Base-by-base conservation (phyloP, 2,888 invertebrate genomes). In the Apomyelois bistriatella region DNA sequence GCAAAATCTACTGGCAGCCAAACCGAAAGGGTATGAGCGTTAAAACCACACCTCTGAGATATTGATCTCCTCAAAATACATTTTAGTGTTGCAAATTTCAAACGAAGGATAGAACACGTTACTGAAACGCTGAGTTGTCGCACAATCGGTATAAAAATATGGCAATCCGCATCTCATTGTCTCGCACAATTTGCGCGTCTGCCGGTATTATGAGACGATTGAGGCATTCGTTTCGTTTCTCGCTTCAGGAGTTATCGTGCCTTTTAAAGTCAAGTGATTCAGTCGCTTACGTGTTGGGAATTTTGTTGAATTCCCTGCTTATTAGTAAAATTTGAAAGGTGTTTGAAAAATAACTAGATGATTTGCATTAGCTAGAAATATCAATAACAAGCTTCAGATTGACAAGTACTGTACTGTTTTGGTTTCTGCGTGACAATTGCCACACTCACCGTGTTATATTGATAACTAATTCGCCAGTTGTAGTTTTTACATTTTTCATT, bases 171-270 rank as follows among this genome's bases (percentile, higher is more conserved):
- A 12, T 48, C 48, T 48, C 48, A 37, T 46, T 32, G 46, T 46
- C 46, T 32, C 46, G 46, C 15, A 10, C 46, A 46, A 46, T 46
- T 46, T 46, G 46, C 46, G 46, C 15, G 46, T 32, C 46, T 46
- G 46, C 16, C 8, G n/a, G 42, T 28, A 22, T 43, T 43, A 43
- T 43, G 41, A 30, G 28, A 7, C 43, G 32, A 46, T 46, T 46
- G 46, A 32, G 13, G 46, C 46, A 32, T 32, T 46, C 28, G 28
- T 30, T 43, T 22, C 30, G 42, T 15, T 16, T 32, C 46, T 46
- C 15, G 15, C 46, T 10, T 43, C 40, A 6, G 38, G 52, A 40
- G 53, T 55, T 55, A 58, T 58, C 53, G 55, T 55, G 49, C 38
- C 43, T 55, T 32, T 46, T 32, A 46, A 46, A 46, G 30, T 46